These are phyloP conservation scores for Tolypeutes matacus DNA, from an alignment of 2,797 vertebrate genomes.

Conservation along the genomic window DNA sequence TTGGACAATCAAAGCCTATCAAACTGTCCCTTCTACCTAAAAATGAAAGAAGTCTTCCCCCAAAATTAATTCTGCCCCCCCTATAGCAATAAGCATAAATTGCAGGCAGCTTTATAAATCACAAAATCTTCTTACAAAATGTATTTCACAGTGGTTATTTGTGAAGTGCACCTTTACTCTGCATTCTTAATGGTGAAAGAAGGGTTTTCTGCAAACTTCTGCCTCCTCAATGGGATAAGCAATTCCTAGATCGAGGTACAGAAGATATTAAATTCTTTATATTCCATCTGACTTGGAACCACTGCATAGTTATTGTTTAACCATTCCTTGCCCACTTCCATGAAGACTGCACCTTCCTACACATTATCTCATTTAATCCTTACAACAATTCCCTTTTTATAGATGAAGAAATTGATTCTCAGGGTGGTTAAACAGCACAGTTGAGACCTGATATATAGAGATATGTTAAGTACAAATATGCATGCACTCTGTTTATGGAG, in stretches of 20 bases:
- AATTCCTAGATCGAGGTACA: background rate
- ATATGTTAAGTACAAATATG: no score
- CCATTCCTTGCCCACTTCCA: background rate
- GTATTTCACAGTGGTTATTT: background rate
- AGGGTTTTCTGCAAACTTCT: background rate
- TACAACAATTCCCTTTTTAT: background rate
- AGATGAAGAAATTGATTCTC: background rate
- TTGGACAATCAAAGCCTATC: background rate
- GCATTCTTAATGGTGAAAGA: background rate
- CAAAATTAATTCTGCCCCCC: background rate
- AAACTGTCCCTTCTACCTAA: background rate
- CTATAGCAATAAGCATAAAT: background rate
- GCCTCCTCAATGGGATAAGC: background rate
- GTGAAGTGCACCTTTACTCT: background rate
- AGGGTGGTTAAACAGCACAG: background rate
- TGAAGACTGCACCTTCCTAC: background rate
- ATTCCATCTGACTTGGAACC: no score
- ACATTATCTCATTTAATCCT: background rate
- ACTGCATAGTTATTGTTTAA: accelerated
- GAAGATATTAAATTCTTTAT: background rate
- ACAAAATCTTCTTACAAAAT: background rate
- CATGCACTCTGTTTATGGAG: background rate
- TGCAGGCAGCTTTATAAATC: background rate
- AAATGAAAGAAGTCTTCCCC: background rate
- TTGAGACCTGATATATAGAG: background rate